phyloP scores from a whole-genome alignment of 1,140 invertebrate species.

The Watersipora subatra region DNA sequence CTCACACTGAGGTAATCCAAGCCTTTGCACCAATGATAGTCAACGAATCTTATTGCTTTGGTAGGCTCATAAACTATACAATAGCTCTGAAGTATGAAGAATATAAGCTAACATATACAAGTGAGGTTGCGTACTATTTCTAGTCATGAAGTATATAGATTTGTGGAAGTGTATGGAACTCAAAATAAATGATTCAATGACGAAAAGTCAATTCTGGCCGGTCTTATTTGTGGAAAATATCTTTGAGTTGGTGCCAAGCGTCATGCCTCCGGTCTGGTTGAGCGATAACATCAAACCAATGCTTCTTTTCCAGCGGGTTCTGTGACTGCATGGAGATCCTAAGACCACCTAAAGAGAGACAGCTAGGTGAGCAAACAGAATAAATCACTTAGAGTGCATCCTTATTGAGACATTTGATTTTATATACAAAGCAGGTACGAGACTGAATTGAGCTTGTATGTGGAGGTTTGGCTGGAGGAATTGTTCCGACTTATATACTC shows the following conservation, averaged over 20 bases:
- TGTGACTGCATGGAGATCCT: background rate
- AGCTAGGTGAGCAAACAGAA: background rate
- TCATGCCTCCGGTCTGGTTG: background rate
- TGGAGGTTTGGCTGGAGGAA: too few relatives aligned
- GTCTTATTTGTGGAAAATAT: background rate
- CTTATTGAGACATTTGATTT: background rate
- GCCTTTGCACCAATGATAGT: too few relatives aligned
- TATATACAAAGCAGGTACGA: too few relatives aligned
- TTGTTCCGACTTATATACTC: too few relatives aligned
- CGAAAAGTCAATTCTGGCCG: background rate
- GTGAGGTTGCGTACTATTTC: too few relatives aligned
- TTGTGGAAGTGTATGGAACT: background rate
- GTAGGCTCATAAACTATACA: too few relatives aligned
- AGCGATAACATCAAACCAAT: background rate
- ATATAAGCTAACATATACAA: too few relatives aligned
- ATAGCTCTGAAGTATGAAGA: too few relatives aligned
- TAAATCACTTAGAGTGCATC: background rate
- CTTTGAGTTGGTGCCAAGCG: background rate
- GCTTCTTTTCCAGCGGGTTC: background rate
- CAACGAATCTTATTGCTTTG: too few relatives aligned
- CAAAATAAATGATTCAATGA: background rate
- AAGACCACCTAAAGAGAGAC: background rate
- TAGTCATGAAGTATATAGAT: background rate
- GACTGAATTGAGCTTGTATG: too few relatives aligned
- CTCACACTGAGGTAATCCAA: too few relatives aligned